Evolutionary conservation across 2,797 vertebrate genomes (phyloP), one percentile per base, ranked within the genome.

Genomic region (Tachyglossus aculeatus): DNA sequence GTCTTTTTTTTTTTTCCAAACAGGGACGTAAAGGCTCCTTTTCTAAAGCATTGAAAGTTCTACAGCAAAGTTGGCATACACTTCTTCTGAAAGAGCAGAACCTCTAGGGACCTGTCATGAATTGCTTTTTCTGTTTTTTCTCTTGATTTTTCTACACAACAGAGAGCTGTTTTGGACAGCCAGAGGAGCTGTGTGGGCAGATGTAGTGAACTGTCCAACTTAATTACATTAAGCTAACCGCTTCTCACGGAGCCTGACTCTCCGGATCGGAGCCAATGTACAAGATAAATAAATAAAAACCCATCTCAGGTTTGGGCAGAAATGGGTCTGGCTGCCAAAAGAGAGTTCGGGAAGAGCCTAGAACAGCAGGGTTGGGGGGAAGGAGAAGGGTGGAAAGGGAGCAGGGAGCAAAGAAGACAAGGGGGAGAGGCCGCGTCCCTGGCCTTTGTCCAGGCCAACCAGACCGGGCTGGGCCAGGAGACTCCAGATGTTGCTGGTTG

Each of bases 61-160:
- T 63, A 47, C 39, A 48, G 72, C 70, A 45, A 77, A 72, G 39
- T 67, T 77, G 51, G 37, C 41, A 38, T 5, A 48, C 61, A 55
- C 39, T 79, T 72, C 58, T 58, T 50, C 27, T 38, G 59, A 74
- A 83, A 44, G 67, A 37, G 44, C 34, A 55, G 34, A 37, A 19
- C 53, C 73, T 54, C 44, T 12, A 12, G 53, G 47, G 48, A 32
- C 54, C 63, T 58, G 18, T 62, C 51, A 5, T 29, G 36, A 31
- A 18, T 41, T 56, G 16, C 47, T 58, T 68, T 50, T 34, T 16
- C 2, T 15, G 6, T 22, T 15, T 36, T 4, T 34, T 39, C 11
- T 19, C 37, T 33, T 69, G 47, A 68, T 75, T 58, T 37, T 51
- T 25, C 68, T 19, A 13, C 12, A 22, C 29, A 57, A 41, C 16